Evolutionary conservation across 2,797 vertebrate species (phyloP), one percentile per base, ranked within the genome.

Genomic region (Mus spretus): DNA sequence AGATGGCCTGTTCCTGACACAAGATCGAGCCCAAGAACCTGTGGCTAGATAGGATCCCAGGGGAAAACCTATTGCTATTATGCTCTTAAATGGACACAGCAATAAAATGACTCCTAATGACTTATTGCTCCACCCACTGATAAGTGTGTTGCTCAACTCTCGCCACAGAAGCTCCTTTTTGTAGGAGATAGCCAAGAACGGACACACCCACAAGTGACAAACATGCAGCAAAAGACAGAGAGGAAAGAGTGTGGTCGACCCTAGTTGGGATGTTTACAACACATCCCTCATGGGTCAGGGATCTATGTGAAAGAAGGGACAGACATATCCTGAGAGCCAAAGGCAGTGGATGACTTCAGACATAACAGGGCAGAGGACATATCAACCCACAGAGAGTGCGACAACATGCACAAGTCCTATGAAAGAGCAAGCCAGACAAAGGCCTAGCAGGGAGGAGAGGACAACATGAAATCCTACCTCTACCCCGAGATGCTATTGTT

Each of bases 81-180:
- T 15, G 34, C 31, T 67, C 61, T 67, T 22, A n/a, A n/a, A 85
- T 67, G 83, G 44, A 85, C 44, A 53, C 0, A 67, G 83, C 44
- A 85, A 67, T 85, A 67, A 67, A 67, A 67, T 70, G 44, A 85
- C 44, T 85, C 82, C 61, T 67, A 67, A 85, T 85, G 83, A 85
- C 12, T 67, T 50, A 67, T 9, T 24, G 44, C 31, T 65, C 24
- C 83, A 70, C 83, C 63, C 31, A 50, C 0, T 67, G 63, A 67
- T 85, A 50, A 85, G 83, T 8, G 83, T 63, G 24, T 53, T 70
- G 83, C 44, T n/a, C 83, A 70, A n/a, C 83, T 53, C 44, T 50
- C 6, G 4, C 1, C 6, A 67, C 6, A n/a, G 44, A 50, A 67
- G 31, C 83, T 53, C 50, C 63, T 85, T 85, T 65, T n/a, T 9